A percentile compares a stretch with the other conserved stretches of the same genome.
These are phyloP conservation scores for Cheilosia vulpina DNA, from an alignment of 2,888 invertebrate species.

Conservation along the genomic window DNA sequence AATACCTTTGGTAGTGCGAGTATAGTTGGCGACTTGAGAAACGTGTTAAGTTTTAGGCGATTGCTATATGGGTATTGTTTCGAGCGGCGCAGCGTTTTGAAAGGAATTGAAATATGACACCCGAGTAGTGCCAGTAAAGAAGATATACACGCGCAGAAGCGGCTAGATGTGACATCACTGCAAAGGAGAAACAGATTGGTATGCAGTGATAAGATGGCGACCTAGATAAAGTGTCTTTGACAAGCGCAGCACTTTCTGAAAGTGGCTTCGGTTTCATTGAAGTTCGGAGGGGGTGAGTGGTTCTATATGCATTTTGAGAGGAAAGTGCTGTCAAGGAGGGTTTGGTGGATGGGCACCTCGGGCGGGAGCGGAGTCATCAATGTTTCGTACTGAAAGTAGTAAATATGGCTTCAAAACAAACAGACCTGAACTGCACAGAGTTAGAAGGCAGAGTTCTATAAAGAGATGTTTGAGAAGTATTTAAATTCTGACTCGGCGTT, in stretches of 20 bases:
- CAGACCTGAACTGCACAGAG: no score
- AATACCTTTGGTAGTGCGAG: slow-evolving; percentile 6
- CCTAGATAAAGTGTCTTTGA: slow-evolving; percentile 39
- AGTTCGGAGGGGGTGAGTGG: background rate
- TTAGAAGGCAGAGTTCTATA: no score
- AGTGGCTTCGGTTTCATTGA: slow-evolving; percentile 5
- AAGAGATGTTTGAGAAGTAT: no score
- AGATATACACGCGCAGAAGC: background rate
- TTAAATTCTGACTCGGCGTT: no score
- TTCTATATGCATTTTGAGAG: background rate
- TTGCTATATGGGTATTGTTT: background rate
- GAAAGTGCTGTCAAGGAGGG: background rate
- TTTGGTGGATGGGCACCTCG: no score
- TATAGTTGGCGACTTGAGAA: background rate
- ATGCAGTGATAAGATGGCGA: slow-evolving; percentile 54
- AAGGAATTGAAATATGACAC: background rate
- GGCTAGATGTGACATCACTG: slow-evolving; percentile 53
- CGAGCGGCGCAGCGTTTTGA: background rate
- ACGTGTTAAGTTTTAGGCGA: background rate
- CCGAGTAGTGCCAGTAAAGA: background rate
- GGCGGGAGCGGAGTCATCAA: no score
- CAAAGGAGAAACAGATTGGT: slow-evolving; percentile 25
- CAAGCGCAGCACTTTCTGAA: background rate
- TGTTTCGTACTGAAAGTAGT: no score
- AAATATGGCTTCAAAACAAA: no score